phyloP scores from a whole-genome alignment of 2,113 vertebrate genomes.

The Perca fluviatilis region DNA sequence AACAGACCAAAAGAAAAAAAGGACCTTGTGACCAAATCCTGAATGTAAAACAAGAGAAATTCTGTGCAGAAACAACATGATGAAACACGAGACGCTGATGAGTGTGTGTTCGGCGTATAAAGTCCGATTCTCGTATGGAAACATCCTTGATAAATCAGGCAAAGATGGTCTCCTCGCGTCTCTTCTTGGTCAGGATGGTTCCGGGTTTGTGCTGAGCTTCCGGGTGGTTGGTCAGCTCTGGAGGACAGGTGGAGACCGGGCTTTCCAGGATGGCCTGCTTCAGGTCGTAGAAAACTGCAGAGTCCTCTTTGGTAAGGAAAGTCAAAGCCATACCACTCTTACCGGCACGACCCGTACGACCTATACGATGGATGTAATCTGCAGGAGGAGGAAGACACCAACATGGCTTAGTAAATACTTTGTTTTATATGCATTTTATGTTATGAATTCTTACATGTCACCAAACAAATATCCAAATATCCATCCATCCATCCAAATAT shows the following conservation, averaged over 20 bases:
- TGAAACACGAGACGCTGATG: slow-evolving; percentile 6
- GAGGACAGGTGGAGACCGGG: slow-evolving; percentile 95
- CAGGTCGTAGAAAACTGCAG: slow-evolving; percentile 96
- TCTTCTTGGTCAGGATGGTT: slow-evolving; percentile 99
- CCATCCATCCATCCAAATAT: not conserved
- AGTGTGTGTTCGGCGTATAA: not conserved
- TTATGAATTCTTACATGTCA: not conserved
- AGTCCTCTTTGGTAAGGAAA: slow-evolving; percentile 98
- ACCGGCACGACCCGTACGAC: slow-evolving; percentile 95
- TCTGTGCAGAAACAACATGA: not conserved
- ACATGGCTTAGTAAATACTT: not conserved
- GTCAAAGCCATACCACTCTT: slow-evolving; percentile 98
- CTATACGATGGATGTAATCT: slow-evolving; percentile 99
- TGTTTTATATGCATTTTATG: not conserved
- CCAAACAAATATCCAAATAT: not conserved
- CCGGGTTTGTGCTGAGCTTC: slow-evolving; percentile 98
- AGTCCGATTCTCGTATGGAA: not conserved
- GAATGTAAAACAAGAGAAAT: not conserved
- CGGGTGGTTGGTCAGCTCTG: slow-evolving; percentile 96
- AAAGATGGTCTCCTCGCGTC: slow-evolving; percentile 98
- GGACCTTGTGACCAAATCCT: slow-evolving; percentile 4
- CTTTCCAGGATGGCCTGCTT: slow-evolving; percentile 98
- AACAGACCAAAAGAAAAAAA: not conserved
- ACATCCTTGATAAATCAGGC: slow-evolving; percentile 83
- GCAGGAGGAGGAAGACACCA: not conserved